Evolutionary conservation across 2,113 vertebrate genomes (phyloP), one percentile per base, ranked within the genome.

Genomic region (Morone saxatilis): DNA sequence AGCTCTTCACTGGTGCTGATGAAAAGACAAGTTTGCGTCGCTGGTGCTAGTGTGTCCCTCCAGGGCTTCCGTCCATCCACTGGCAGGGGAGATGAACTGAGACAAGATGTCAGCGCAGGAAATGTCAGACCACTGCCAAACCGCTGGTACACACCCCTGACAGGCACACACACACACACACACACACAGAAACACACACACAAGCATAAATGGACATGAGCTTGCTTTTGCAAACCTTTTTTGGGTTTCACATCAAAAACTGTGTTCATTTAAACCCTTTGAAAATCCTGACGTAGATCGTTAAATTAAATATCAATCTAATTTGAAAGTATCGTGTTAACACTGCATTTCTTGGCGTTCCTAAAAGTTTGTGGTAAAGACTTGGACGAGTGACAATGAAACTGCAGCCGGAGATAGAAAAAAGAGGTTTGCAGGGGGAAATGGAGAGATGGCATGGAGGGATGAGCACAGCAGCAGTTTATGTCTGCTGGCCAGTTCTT

Each of bases 101-200:
- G 93, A 94, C 93, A 94, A 92, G 93, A 94, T 94, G 93, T 94
- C 93, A 94, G 93, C 91, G 93, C 90, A 92, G 90, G 86, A 94
- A 92, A 94, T 94, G 93, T 94, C 93, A 94, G 92, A 86, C 76
- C 76, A 87, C 91, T 93, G 92, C 93, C 93, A 94, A 92, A 94
- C 77, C 77, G 65, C 84, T 85, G 75, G 88, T 89, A 69, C 89
- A 89, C 91, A 88, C 71, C 86, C 88, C 92, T 91, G 87, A 91
- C 70, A 92, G 90, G 81, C 86, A 92, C 73, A 77, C 84, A 85
- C 81, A 63, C 67, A 17, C 56, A 47, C 45, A 78, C 75, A 62
- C 72, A 74, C 74, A 74, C 81, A 78, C 57, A 76, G 68, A 77
- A 60, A 77, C 66, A 76, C 80, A 78, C 75, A 80, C 79, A 67